Conservation (phyloP, 1,140 invertebrate genomes). For the Drosophila kurseongensis region DNA sequence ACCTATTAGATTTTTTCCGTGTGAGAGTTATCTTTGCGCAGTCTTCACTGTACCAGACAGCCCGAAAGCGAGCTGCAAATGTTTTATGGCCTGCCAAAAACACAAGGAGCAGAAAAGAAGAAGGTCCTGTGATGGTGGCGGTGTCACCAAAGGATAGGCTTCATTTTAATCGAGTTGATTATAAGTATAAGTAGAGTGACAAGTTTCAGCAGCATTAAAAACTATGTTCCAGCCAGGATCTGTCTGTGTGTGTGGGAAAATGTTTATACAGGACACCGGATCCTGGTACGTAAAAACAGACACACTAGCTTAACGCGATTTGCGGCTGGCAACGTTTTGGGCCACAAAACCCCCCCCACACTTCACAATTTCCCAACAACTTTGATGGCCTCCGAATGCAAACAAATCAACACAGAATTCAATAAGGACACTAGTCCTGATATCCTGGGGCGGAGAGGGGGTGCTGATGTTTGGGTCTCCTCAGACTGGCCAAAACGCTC, state of each 20-base stretch:
- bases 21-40: background rate
- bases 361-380: slow-evolving; percentile 11
- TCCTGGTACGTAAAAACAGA: background rate
- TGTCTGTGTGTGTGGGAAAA: background rate
- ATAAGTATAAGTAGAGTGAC: slow-evolving; percentile 50
- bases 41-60: slow-evolving; percentile 10
- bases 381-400: slow-evolving; percentile 29
- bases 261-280: slow-evolving; percentile 18
- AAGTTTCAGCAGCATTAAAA: slow-evolving; percentile 47
- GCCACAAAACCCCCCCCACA: background rate
- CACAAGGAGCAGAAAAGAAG: slow-evolving; percentile 4
- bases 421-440: slow-evolving; percentile 17
- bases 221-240: background rate
- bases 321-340: slow-evolving; percentile 3
- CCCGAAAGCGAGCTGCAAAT: slow-evolving; percentile 15
- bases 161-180: slow-evolving; percentile 52
- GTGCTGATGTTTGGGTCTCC: background rate
- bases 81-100: slow-evolving; percentile 51
- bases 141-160: slow-evolving; percentile 15
- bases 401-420: slow-evolving; percentile 44
- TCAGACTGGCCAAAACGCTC: slow-evolving; percentile 22
- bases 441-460: too few species aligned
- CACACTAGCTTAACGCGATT: slow-evolving; percentile 17
- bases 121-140: background rate
- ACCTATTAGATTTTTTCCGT: too few species aligned